phyloP scores from a whole-genome alignment of 2,797 vertebrate genomes.

The Poeciliopsis paucimaculata region DNA sequence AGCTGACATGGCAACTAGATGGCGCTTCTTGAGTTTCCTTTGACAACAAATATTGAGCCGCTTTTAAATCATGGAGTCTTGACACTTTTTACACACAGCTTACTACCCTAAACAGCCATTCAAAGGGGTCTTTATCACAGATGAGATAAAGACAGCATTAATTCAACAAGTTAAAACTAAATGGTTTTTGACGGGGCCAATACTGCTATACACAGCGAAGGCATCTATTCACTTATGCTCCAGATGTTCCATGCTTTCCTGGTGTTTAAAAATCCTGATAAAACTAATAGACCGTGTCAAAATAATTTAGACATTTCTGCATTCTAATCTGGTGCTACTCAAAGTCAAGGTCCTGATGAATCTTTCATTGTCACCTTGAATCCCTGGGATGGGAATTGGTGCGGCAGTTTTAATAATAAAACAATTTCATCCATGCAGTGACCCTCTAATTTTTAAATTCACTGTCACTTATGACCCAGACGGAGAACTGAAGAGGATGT shows the following conservation, averaged over 20 bases:
- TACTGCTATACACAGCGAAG: background rate
- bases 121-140: background rate
- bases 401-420: conserved; percentile 55
- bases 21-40: background rate
- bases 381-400: conserved; percentile 30
- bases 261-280: background rate
- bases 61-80: background rate
- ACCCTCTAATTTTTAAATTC: conserved; percentile 37
- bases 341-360: conserved; percentile 14
- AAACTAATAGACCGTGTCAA: background rate
- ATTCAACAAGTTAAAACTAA: background rate
- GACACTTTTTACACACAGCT: background rate
- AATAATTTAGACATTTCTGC: background rate
- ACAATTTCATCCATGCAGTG: conserved; percentile 15
- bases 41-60: no score
- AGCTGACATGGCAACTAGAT: background rate
- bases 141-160: background rate
- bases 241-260: background rate
- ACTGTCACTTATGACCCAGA: conserved; percentile 36
- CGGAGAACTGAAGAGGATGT: conserved; percentile 30
- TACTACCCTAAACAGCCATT: background rate
- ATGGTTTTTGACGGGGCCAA: background rate
- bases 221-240: background rate
- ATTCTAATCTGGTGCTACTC: conserved; percentile 19
- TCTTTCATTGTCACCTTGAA: conserved; percentile 37